phyloP scores from a whole-genome alignment of 2,797 vertebrate genomes.

The Gila robusta region DNA sequence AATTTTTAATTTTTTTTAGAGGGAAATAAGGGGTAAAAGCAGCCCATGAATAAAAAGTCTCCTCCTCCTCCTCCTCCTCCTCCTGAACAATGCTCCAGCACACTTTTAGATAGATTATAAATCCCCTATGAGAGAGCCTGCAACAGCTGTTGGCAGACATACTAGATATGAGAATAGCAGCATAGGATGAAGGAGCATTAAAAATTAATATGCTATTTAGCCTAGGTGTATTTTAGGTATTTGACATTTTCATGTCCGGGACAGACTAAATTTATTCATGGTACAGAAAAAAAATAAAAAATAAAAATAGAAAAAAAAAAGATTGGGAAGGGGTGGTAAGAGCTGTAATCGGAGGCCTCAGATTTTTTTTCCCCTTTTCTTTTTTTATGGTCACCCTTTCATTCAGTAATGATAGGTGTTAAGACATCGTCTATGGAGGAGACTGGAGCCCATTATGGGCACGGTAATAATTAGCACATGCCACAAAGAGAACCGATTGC shows the following conservation, averaged over 20 bases:
- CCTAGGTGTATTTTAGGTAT: slow-evolving; percentile 91
- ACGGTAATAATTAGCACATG: slow-evolving; percentile 65
- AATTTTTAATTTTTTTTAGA: slow-evolving; percentile 16
- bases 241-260: slow-evolving; percentile 90
- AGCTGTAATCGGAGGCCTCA: slow-evolving; percentile 71
- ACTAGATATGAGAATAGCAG: slow-evolving; percentile 90
- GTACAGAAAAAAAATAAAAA: slow-evolving; percentile 76
- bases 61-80: slow-evolving; percentile 59
- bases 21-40: slow-evolving; percentile 29
- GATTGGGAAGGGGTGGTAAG: slow-evolving; percentile 65
- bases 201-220: slow-evolving; percentile 91
- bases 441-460: slow-evolving; percentile 64
- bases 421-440: slow-evolving; percentile 58
- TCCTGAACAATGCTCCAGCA: slow-evolving; percentile 74
- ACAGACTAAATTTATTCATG: slow-evolving; percentile 88
- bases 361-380: slow-evolving; percentile 59
- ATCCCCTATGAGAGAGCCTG: slow-evolving; percentile 84
- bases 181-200: slow-evolving; percentile 88
- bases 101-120: slow-evolving; percentile 84
- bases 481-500: slow-evolving; percentile 66
- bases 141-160: slow-evolving; percentile 89
- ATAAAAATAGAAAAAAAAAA: slow-evolving; percentile 59
- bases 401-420: slow-evolving; percentile 64
- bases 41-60: slow-evolving; percentile 53
- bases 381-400: slow-evolving; percentile 73